phyloP scores from a whole-genome alignment of 2,113 vertebrate species.

The Podilymbus podiceps region DNA sequence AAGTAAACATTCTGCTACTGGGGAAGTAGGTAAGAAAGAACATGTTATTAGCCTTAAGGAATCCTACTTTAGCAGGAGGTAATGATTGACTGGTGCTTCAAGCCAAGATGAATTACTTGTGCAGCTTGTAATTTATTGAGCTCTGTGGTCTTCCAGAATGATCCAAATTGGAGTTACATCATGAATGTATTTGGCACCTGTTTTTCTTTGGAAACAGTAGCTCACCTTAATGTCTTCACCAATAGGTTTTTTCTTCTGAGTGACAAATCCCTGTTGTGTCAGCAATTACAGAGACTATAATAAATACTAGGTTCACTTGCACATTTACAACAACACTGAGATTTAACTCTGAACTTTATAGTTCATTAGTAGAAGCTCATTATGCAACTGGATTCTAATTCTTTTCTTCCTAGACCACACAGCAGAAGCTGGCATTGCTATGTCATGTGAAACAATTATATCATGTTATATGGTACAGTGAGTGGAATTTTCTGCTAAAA shows the following conservation, averaged over 20 bases:
- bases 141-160: constrained; percentile 5
- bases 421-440: neutral
- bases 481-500: constrained; percentile 32
- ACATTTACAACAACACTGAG: neutral
- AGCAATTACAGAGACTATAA: neutral
- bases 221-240: neutral
- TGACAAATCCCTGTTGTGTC: neutral
- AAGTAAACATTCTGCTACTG: neutral
- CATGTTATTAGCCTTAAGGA: neutral
- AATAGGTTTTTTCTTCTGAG: neutral
- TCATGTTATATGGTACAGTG: neutral
- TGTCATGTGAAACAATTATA: constrained; percentile 19
- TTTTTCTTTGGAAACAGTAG: neutral
- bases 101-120: constrained; percentile 28
- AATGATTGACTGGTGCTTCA: neutral
- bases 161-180: neutral
- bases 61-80: neutral
- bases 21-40: neutral
- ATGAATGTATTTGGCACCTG: neutral
- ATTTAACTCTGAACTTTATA: neutral
- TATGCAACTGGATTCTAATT: neutral
- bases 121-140: constrained; percentile 18
- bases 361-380: neutral
- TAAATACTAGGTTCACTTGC: neutral
- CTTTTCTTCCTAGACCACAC: neutral